phyloP scores from a whole-genome alignment of 2,797 vertebrate species.

The Linurgus olivaceus region DNA sequence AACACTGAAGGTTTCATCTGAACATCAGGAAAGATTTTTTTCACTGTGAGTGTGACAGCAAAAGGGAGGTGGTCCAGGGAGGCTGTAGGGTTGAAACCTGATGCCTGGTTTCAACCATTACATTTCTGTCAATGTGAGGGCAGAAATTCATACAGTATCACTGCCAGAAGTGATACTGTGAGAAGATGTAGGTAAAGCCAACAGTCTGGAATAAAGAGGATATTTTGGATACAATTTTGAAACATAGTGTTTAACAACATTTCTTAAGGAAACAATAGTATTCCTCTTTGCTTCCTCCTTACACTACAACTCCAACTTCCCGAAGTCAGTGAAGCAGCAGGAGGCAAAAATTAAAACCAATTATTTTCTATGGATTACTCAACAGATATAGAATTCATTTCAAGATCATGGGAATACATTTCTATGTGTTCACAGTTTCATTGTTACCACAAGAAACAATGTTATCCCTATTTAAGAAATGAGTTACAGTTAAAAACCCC shows the following conservation, averaged over 20 bases:
- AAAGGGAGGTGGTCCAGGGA: not conserved
- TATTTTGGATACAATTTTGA: not conserved
- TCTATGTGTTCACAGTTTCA: not conserved
- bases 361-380: not conserved
- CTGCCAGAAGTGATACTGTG: not conserved
- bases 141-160: not conserved
- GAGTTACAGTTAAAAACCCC: not conserved
- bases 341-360: not conserved
- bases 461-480: not conserved
- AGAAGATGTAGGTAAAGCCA: not conserved
- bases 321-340: not conserved
- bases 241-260: not conserved
- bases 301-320: not conserved
- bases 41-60: not conserved
- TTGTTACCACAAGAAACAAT: not conserved
- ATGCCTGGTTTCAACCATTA: not conserved
- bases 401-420: not conserved
- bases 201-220: not conserved
- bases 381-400: not conserved
- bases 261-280: not conserved
- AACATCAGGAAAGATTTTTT: not conserved
- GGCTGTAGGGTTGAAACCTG: not conserved
- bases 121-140: not conserved
- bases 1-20: not conserved
- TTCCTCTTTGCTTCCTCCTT: not conserved